These are phyloP conservation scores for Agrochola lota DNA, from an alignment of 2,888 invertebrate genomes.

Conservation along the genomic window DNA sequence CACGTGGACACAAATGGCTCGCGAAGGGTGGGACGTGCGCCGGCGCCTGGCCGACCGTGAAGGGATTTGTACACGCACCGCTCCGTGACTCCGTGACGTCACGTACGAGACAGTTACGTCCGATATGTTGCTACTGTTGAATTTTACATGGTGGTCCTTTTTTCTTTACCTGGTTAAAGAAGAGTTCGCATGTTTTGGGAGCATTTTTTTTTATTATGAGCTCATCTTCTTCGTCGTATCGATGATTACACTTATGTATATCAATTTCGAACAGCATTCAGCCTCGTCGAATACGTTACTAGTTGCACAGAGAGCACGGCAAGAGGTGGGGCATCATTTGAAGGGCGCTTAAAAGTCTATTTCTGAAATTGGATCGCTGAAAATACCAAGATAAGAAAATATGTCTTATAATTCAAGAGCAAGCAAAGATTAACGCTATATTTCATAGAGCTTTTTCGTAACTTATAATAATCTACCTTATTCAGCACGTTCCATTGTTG, in stretches of 20 bases:
- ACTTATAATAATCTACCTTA: slow-evolving; percentile 24
- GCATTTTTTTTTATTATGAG: neutral
- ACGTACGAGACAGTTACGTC: slow-evolving; percentile 61
- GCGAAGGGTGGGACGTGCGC: slow-evolving; percentile 66
- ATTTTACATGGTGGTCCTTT: slow-evolving; percentile 49
- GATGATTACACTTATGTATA: neutral
- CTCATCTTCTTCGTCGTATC: neutral
- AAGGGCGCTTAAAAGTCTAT: neutral
- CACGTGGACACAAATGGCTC: slow-evolving; percentile 68
- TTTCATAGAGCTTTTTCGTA: slow-evolving; percentile 7
- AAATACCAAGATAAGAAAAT: neutral
- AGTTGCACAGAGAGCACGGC: neutral
- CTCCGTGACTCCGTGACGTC: slow-evolving; percentile 61
- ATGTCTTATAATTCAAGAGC: neutral
- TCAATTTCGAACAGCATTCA: neutral
- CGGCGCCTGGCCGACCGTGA: slow-evolving; percentile 59
- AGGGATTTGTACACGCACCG: slow-evolving; percentile 61
- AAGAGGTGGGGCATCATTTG: neutral
- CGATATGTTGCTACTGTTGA: slow-evolving; percentile 46
- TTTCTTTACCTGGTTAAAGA: slow-evolving; percentile 2
- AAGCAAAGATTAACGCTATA: neutral
- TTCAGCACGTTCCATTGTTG: slow-evolving; percentile 44
- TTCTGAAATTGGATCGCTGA: neutral
- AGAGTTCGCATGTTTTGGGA: slow-evolving; percentile 4
- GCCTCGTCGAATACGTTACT: neutral